Evolutionary conservation across 2,113 vertebrate genomes (phyloP).

Genomic region (Oryzias javanicus): DNA sequence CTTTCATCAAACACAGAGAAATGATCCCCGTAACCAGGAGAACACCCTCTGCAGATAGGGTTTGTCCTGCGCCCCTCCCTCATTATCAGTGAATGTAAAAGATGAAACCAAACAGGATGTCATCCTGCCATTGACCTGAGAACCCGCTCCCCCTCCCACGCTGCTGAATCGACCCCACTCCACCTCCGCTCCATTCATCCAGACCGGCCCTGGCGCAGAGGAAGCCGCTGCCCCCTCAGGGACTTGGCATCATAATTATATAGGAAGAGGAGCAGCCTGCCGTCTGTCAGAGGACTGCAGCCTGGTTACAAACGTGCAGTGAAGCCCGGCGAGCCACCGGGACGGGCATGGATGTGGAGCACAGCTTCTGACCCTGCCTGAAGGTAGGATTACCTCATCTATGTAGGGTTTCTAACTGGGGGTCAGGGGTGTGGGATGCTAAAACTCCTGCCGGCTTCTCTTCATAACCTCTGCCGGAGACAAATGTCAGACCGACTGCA

Average conservation of each 20-base stretch:
- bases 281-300: constrained; percentile 42
- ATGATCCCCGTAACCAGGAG: constrained; percentile 45
- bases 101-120: constrained; percentile 25
- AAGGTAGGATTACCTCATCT: constrained; percentile 54
- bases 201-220: constrained; percentile 35
- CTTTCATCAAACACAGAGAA: constrained; percentile 1
- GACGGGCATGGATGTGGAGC: constrained; percentile 29
- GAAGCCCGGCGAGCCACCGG: constrained; percentile 8
- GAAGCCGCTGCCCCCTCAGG: constrained; percentile 59
- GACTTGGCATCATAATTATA: constrained; percentile 55
- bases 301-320: constrained; percentile 8
- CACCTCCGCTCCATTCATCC: constrained; percentile 38
- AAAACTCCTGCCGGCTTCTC: constrained; percentile 10
- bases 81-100: constrained; percentile 29
- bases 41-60: constrained; percentile 31
- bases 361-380: constrained; percentile 27
- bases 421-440: constrained; percentile 1
- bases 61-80: constrained; percentile 13
- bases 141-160: constrained; percentile 4
- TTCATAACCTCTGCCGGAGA: constrained; percentile 6
- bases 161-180: constrained; percentile 19
- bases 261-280: constrained; percentile 51
- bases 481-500: neutral
- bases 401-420: neutral
- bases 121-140: constrained; percentile 37